Conservation (phyloP, 2,888 invertebrate species). For the Pseudococcus longispinus region DNA sequence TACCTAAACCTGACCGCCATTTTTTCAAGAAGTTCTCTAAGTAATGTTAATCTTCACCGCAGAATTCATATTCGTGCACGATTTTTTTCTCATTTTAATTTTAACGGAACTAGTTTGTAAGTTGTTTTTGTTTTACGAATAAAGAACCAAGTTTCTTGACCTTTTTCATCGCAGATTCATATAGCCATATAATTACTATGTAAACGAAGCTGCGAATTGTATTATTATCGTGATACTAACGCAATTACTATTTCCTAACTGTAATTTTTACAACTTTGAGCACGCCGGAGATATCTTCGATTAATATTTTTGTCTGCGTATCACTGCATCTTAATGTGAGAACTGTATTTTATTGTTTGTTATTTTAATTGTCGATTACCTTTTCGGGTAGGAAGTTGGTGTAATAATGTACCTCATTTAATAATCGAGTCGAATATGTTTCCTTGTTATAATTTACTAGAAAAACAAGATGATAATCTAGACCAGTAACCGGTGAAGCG, state of each 20-base stretch:
- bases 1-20: too few relatives aligned
- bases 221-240: not conserved
- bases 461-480: not conserved
- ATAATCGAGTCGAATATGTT: not conserved
- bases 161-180: not conserved
- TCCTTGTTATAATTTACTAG: not conserved
- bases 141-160: slow-evolving; percentile 3
- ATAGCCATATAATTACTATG: not conserved
- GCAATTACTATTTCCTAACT: not conserved
- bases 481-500: not conserved
- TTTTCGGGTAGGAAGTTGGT: not conserved
- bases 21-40: too few relatives aligned
- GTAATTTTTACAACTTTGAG: not conserved
- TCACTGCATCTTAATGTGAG: not conserved
- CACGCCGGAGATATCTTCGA: not conserved
- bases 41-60: not conserved
- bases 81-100: not conserved
- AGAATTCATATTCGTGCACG: not conserved
- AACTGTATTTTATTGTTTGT: not conserved
- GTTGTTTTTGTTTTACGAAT: not conserved
- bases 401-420: not conserved
- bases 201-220: not conserved
- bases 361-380: not conserved
- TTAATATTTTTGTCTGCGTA: not conserved
- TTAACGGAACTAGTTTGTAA: not conserved